These are phyloP conservation scores for Perdita meconis DNA, from an alignment of 2,888 invertebrate genomes.

Conservation along the genomic window DNA sequence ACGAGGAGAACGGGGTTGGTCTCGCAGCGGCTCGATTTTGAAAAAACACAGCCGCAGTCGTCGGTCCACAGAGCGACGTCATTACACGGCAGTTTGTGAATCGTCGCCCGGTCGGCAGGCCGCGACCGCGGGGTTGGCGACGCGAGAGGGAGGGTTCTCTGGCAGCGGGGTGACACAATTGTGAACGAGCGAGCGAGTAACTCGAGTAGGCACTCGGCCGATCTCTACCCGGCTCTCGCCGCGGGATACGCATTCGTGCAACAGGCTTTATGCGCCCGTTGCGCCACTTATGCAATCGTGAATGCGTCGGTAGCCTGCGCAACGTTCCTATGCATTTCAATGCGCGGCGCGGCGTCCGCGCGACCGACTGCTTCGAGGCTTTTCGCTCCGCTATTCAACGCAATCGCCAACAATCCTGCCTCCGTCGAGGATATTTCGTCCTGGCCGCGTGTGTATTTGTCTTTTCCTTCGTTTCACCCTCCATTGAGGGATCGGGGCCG, in stretches of 20 bases:
- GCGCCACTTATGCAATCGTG: constrained; percentile 79
- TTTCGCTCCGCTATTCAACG: constrained; percentile 62
- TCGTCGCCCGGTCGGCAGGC: constrained; percentile 52
- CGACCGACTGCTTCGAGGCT: constrained; percentile 59
- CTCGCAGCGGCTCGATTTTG: constrained; percentile 31
- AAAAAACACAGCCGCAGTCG: background rate
- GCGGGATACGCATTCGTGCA: constrained; percentile 79
- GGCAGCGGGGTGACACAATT: constrained; percentile 69
- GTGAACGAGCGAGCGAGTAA: constrained; percentile 74
- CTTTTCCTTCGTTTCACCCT: background rate
- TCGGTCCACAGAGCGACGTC: constrained; percentile 30
- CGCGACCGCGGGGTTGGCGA: constrained; percentile 14
- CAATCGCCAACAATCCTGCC: constrained; percentile 28
- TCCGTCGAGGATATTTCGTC: constrained; percentile 1
- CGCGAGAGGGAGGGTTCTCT: too few species aligned
- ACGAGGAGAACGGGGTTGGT: constrained; percentile 26
- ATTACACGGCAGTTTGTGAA: constrained; percentile 71
- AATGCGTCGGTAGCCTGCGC: constrained; percentile 70
- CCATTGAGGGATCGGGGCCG: too few species aligned
- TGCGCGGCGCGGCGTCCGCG: constrained; percentile 52
- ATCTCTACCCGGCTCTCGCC: constrained; percentile 63
- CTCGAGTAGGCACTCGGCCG: constrained; percentile 75
- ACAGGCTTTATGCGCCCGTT: constrained; percentile 78
- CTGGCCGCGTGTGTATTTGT: background rate
- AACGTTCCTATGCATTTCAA: constrained; percentile 77